phyloP scores from a whole-genome alignment of 2,113 vertebrate genomes.

The Cinclus cinclus region DNA sequence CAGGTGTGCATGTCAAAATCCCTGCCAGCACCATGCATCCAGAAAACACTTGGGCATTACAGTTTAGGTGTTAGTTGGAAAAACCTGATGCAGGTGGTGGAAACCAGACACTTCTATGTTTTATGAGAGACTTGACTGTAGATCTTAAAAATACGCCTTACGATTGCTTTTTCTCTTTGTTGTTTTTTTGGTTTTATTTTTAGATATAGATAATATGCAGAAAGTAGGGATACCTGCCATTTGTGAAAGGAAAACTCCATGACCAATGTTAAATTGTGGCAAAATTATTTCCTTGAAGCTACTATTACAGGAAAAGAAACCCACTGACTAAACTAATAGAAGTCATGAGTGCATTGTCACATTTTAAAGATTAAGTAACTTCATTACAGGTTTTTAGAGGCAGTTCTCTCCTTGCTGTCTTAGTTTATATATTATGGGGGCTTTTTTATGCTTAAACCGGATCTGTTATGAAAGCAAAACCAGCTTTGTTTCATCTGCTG shows the following conservation, averaged over 20 bases:
- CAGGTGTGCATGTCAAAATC: not conserved
- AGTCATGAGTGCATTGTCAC: not conserved
- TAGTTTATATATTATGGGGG: not conserved
- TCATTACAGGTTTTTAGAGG: not conserved
- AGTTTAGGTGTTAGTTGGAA: not conserved
- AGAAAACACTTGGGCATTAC: not conserved
- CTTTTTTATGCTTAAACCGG: not conserved
- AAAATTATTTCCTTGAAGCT: not conserved
- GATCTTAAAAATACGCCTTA: not conserved
- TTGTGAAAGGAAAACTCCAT: not conserved
- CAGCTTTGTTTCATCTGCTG: not conserved
- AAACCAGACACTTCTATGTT: not conserved
- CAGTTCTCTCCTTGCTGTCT: not conserved
- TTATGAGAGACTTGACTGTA: not conserved
- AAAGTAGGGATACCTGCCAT: not conserved
- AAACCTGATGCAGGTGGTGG: not conserved
- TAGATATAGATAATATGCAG: not conserved
- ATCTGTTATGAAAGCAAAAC: not conserved
- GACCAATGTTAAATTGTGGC: not conserved
- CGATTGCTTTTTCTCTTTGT: not conserved
- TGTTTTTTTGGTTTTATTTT: not conserved
- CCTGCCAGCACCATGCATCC: not conserved
- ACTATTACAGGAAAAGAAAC: too few relatives aligned
- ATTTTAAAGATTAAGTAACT: not conserved
- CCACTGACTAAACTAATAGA: not conserved